Evolutionary conservation across 2,888 invertebrate species (phyloP), one percentile per base, ranked within the genome.

Genomic region (Noctua janthe): DNA sequence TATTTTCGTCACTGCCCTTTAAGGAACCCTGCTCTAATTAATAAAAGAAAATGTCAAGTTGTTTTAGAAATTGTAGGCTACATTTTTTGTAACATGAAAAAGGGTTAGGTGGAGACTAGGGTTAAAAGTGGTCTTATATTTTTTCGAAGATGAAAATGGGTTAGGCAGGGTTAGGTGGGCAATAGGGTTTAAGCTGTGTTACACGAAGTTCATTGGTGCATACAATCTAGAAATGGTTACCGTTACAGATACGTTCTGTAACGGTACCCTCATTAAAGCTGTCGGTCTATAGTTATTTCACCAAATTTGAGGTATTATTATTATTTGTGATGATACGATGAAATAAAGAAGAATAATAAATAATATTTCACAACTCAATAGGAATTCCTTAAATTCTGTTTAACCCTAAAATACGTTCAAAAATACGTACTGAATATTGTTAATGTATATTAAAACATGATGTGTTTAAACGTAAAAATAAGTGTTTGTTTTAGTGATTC

Each of bases 1-100:
- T 85, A 81, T 74, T 81, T 81, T 64, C 43, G 54, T 71, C 71
- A 62, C n/a, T 64, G 29, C 35, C 71, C 54, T 81, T 75, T 35
- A 2, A 51, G 56, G 49, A 75, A 64, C 67, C n/a, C 17, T 51
- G 35, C 20, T 73, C 39, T 69, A 69, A 85, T 74, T 67, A 72
- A 51, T 62, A 43, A 69, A 51, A 56, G 81, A 35, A 80, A 80
- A 82, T 82, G 56, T 47, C 43, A 71, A 70, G 39, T 35, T 64
- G 3, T 7, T 80, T 64, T 80, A 43, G 29, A 56, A 56, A 69
- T 29, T 56, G 6, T 47, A 47, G 49, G 23, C 43, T 35, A 47
- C 3, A 47, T 54, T 72, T 71, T 67, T 67, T 17, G 43, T 2
- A 15, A 59, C 20, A 17, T 17, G 39, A n/a, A 47, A 70, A 39